These are phyloP conservation scores for Pterophyllum scalare DNA, from an alignment of 2,113 vertebrate species.

Conservation along the genomic window DNA sequence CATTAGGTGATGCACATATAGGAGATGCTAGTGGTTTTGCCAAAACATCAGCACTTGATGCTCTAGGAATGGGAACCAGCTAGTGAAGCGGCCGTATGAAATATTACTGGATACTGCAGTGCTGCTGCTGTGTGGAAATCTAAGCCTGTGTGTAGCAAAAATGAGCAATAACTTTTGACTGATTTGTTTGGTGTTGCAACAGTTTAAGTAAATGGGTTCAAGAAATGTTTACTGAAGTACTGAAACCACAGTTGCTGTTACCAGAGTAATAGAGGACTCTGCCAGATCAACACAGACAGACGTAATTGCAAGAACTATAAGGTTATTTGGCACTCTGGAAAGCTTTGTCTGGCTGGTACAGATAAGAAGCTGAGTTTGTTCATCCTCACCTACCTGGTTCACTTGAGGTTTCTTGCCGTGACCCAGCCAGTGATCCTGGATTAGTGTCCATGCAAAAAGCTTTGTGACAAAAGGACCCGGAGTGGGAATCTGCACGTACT, in stretches of 20 bases:
- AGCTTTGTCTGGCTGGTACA: background rate
- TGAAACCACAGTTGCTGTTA: background rate
- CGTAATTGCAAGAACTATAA: background rate
- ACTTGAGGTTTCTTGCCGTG: conserved; percentile 6
- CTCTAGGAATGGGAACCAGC: background rate
- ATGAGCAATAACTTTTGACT: background rate
- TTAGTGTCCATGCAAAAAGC: conserved; percentile 31
- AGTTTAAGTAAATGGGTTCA: background rate
- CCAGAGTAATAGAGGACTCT: background rate
- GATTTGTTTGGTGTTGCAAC: background rate
- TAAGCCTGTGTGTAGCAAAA: background rate
- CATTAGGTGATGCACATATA: background rate
- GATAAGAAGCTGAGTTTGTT: background rate
- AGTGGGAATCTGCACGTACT: conserved; percentile 27
- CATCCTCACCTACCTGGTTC: background rate
- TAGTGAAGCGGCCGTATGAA: background rate
- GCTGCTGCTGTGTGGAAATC: too few relatives aligned
- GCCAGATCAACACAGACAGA: background rate
- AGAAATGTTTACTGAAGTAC: background rate
- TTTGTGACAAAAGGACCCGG: conserved; percentile 6
- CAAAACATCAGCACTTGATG: background rate
- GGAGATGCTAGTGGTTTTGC: background rate
- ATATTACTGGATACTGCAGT: background rate
- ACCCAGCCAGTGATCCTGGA: conserved; percentile 6
- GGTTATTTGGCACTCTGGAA: background rate